Base-by-base conservation (phyloP, 2,113 vertebrate species). In the Elgaria multicarinata region DNA sequence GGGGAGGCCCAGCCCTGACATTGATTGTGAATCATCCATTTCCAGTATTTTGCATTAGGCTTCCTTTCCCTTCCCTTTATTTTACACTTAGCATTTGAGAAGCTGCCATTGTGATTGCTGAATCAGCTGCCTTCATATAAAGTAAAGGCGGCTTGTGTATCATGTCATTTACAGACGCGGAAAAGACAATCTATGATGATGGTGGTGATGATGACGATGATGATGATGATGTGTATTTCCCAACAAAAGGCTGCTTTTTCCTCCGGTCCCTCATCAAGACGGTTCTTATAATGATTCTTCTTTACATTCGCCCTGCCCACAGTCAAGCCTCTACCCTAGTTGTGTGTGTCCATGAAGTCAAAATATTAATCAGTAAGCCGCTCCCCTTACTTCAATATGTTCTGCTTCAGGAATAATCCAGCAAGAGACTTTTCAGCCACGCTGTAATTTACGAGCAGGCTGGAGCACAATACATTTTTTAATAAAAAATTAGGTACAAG, bases 401-500 rank as follows among this genome's bases (percentile, higher is more conserved):
- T 93, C 93, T 90, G 71, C 93, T 87, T 94, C 90, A 90, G 55
- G 74, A 94, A 85, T 91, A 86, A 92, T 90, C 93, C 95, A 87
- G 55, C 92, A 44, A 91, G 92, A 90, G 92, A 46, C 93, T 91
- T 92, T 93, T 87, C 87, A 74, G 77, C 92, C 77, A 0, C 89
- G 1, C 67, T 75, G 72, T 92, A 95, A 97, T 96, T 96, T 95
- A 95, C 86, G 90, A 94, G 93, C 92, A 95, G 93, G 95, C 95
- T 93, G 92, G 92, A 96, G 93, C 91, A 92, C 93, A 89, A 96
- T 96, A 91, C 85, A 96, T 97, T 96, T 97, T 97, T 97, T 96
- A 97, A 91, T 62, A 96, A 97, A 97, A 96, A 97, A 97, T 96
- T 95, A 97, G 96, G 96, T 95, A 95, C 96, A 96, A 96, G 96